These are phyloP conservation scores for Callipepla squamata DNA, from an alignment of 2,113 vertebrate genomes.

Conservation along the genomic window DNA sequence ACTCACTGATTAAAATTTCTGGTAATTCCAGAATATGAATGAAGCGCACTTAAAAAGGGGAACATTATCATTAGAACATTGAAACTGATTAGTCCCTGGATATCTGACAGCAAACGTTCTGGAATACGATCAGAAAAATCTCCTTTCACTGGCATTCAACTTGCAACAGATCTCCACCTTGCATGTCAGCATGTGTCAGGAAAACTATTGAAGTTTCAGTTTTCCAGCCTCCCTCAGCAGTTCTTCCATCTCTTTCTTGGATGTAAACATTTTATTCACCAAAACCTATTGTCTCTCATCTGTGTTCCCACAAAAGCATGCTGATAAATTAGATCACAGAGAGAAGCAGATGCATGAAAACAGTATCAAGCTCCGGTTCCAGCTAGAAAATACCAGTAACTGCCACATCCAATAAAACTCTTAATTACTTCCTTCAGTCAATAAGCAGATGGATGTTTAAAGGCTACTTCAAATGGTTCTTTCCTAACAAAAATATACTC, in stretches of 20 bases:
- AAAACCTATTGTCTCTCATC: not conserved
- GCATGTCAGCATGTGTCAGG: fast-evolving
- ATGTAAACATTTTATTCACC: not conserved
- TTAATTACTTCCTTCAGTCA: not conserved
- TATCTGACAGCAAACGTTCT: not conserved
- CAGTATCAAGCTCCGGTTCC: not conserved
- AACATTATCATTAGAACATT: not conserved
- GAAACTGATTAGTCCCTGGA: not conserved
- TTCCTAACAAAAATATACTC: not conserved
- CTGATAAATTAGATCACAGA: not conserved
- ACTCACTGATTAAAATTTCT: not conserved
- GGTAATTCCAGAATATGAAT: not conserved
- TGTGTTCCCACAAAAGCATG: not conserved
- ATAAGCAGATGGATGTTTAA: not conserved
- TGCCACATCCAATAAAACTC: not conserved
- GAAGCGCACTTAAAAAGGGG: not conserved
- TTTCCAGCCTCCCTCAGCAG: not conserved
- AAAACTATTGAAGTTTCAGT: not conserved
- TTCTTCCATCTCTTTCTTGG: not conserved
- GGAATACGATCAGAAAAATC: not conserved
- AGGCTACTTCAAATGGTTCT: not conserved
- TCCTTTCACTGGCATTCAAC: not conserved
- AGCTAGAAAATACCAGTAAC: not conserved
- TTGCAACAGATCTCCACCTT: not conserved
- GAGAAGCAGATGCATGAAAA: not conserved